phyloP scores from a whole-genome alignment of 2,888 invertebrate species.

The Pseudococcus jackbeardsleyi region DNA sequence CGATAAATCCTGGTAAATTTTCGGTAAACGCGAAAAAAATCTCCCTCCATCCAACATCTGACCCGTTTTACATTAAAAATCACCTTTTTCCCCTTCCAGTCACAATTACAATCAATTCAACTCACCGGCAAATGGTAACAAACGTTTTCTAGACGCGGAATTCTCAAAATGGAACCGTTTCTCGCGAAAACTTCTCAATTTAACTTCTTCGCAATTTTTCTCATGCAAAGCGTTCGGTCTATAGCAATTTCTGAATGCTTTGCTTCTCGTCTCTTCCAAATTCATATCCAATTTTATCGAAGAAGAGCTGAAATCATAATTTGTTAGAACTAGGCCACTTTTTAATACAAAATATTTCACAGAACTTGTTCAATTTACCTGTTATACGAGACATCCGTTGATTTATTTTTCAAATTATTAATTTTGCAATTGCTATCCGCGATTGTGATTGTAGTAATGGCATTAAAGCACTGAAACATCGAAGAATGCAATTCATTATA shows the following conservation, averaged over 20 bases:
- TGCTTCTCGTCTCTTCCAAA: slow-evolving; percentile 20
- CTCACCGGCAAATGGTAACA: slow-evolving; percentile 62
- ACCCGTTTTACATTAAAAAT: background rate
- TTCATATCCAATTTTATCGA: background rate
- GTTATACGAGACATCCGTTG: background rate
- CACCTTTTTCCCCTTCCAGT: background rate
- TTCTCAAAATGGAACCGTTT: slow-evolving; percentile 58
- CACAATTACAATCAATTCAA: background rate
- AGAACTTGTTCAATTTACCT: background rate
- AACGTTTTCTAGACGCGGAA: slow-evolving; percentile 55
- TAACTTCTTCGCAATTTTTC: slow-evolving; percentile 47
- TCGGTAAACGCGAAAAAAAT: background rate
- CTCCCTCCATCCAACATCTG: background rate
- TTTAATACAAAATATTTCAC: background rate
- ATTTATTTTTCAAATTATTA: background rate
- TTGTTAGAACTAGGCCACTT: background rate
- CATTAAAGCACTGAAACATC: slow-evolving; percentile 21
- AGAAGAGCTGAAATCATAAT: background rate
- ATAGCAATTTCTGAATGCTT: background rate
- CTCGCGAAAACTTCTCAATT: slow-evolving; percentile 48
- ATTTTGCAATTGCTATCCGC: slow-evolving; percentile 45
- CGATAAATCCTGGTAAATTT: background rate
- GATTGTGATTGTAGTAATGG: slow-evolving; percentile 14
- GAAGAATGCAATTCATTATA: background rate
- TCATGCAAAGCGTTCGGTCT: background rate